Evolutionary conservation across 2,888 invertebrate genomes (phyloP).

Genomic region (Gandaritis pyraliata): DNA sequence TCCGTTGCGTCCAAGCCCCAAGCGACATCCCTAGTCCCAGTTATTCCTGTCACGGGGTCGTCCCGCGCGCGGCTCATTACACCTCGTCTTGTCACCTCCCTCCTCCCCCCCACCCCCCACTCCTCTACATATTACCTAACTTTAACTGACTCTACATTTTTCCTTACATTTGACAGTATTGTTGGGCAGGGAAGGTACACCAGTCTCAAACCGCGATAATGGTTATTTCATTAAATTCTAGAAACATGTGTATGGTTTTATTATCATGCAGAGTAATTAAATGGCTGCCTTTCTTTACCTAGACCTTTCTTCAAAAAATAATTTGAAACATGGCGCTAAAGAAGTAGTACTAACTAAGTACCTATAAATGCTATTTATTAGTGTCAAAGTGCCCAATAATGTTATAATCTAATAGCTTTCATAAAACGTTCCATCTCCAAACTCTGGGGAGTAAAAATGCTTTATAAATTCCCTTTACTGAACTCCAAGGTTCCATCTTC

Average conservation of each 20-base stretch:
- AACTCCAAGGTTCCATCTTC: neutral
- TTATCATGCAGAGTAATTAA: too few species aligned
- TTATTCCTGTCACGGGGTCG: conserved; percentile 34
- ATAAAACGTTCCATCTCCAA: neutral
- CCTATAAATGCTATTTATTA: too few species aligned
- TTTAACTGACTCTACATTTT: conserved; percentile 14
- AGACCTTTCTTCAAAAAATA: too few species aligned
- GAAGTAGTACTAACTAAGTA: too few species aligned
- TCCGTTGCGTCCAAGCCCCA: neutral
- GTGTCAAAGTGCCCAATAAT: too few species aligned
- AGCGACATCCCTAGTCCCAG: conserved; percentile 1
- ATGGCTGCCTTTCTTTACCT: too few species aligned
- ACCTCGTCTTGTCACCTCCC: conserved; percentile 18
- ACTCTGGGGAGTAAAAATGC: conserved; percentile 2
- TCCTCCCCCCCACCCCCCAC: conserved; percentile 15
- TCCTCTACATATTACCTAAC: conserved; percentile 11
- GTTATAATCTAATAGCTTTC: neutral
- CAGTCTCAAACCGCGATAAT: too few species aligned
- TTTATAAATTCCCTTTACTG: neutral
- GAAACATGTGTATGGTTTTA: too few species aligned
- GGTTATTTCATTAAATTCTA: too few species aligned
- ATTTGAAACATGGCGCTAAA: neutral
- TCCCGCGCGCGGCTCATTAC: conserved; percentile 42
- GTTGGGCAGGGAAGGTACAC: neutral
- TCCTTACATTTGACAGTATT: neutral